These are phyloP conservation scores for Anguilla megastoma DNA, from an alignment of 2,797 vertebrate species.

Conservation along the genomic window DNA sequence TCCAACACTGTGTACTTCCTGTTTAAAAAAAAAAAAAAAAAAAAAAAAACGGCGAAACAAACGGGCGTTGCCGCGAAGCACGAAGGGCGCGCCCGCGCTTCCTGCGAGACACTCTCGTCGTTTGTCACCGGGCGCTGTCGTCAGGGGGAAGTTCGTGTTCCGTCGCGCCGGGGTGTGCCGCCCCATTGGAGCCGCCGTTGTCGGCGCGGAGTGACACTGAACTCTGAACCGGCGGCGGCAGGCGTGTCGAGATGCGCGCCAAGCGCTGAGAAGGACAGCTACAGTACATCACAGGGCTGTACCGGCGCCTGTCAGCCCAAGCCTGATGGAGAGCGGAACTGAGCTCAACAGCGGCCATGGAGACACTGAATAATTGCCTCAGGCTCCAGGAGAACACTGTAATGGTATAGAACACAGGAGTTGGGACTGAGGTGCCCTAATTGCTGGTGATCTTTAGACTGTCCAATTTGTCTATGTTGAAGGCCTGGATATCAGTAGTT, in stretches of 20 bases:
- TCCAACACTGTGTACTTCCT: constrained; percentile 56
- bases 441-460: constrained; percentile 5
- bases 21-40: constrained; percentile 58
- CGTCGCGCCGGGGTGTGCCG: neutral
- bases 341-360: neutral
- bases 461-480: constrained; percentile 12
- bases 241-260: neutral
- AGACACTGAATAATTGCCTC: constrained; percentile 44
- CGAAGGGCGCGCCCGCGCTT: neutral
- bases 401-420: constrained; percentile 33
- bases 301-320: constrained; percentile 31
- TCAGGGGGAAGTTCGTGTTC: neutral
- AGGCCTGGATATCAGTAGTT: constrained; percentile 43
- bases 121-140: neutral
- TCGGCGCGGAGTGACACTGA: neutral
- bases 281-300: constrained; percentile 35
- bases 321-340: constrained; percentile 34
- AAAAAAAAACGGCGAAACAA: constrained; percentile 54
- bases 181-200: neutral
- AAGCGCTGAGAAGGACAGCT: constrained; percentile 2
- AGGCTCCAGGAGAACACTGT: constrained; percentile 41
- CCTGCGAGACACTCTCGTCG: neutral
- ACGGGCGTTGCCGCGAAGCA: constrained; percentile 36
- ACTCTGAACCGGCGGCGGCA: neutral
- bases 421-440: constrained; percentile 31